These are phyloP conservation scores for Diacarnus erythraeanus DNA, from an alignment of 37 sponge, comb jelly and placozoan genomes.

Conservation along the genomic window DNA sequence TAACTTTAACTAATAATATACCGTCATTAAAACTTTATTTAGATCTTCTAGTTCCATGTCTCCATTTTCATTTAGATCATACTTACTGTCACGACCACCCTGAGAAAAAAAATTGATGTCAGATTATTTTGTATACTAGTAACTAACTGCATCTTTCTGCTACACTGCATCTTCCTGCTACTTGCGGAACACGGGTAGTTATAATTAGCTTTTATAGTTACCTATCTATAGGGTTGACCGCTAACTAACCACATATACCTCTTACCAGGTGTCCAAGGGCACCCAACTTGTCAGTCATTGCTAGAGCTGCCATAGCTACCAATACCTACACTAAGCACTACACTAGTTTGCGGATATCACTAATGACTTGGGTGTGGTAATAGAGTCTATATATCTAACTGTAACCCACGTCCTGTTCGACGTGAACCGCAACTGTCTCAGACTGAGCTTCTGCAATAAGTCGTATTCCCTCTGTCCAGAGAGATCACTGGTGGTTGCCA, in stretches of 20 bases:
- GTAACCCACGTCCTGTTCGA: too few relatives aligned
- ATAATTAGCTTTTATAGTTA: neutral
- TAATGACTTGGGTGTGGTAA: too few relatives aligned
- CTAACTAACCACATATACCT: neutral
- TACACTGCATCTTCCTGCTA: too few relatives aligned
- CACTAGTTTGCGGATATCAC: too few relatives aligned
- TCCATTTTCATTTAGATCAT: neutral
- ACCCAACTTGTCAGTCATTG: slow-evolving; percentile 50
- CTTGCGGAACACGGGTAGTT: neutral
- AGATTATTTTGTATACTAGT: neutral
- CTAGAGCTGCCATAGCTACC: slow-evolving; percentile 11
- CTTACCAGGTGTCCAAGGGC: slow-evolving; percentile 27
- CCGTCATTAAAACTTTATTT: neutral
- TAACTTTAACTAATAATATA: too few relatives aligned
- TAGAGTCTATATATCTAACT: too few relatives aligned
- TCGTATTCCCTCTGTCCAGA: too few relatives aligned
- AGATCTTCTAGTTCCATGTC: neutral
- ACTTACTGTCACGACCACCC: neutral
- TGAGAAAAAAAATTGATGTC: neutral
- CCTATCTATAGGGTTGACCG: neutral
- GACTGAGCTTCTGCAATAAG: too few relatives aligned
- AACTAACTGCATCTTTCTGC: too few relatives aligned
- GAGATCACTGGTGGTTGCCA: too few relatives aligned
- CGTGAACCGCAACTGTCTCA: too few relatives aligned
- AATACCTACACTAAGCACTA: too few relatives aligned